Conservation (phyloP, 2,888 invertebrate genomes). For the Lasioglossum malachurum region DNA sequence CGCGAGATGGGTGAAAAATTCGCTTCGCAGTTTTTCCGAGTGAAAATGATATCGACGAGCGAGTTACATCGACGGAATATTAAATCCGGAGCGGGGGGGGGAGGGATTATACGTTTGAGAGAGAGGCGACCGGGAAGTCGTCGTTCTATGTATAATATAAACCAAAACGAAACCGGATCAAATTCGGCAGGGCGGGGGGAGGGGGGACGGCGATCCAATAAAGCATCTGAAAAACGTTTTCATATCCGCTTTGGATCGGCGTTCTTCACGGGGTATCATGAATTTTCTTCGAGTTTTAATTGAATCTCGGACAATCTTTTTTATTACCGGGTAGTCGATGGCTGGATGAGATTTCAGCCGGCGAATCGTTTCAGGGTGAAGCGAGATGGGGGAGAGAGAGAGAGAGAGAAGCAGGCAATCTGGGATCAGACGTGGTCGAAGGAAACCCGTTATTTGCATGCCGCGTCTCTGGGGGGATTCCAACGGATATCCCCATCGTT, state of each 20-base stretch:
- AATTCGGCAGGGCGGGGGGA: not conserved
- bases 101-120: conserved; percentile 8
- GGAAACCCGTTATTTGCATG: conserved; percentile 70
- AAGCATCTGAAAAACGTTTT: not conserved
- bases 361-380: conserved; percentile 1
- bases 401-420: conserved; percentile 56
- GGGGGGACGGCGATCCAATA: not conserved
- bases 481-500: conserved; percentile 59
- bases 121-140: not conserved
- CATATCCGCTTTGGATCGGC: conserved; percentile 30
- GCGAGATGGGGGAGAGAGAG: not conserved
- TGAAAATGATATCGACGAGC: not conserved
- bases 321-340: conserved; percentile 14
- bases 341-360: not conserved
- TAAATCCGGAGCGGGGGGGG: not conserved
- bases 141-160: not conserved
- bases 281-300: conserved; percentile 38
- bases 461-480: conserved; percentile 53
- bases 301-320: conserved; percentile 1
- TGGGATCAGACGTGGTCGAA: conserved; percentile 60
- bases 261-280: not conserved
- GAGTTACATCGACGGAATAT: not conserved
- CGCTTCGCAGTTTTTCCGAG: not conserved
- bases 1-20: not conserved
- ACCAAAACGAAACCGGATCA: not conserved